Evolutionary conservation across 35 echinoderm and acorn worm species (phyloP).

Genomic region (Eucidaris tribuloides): DNA sequence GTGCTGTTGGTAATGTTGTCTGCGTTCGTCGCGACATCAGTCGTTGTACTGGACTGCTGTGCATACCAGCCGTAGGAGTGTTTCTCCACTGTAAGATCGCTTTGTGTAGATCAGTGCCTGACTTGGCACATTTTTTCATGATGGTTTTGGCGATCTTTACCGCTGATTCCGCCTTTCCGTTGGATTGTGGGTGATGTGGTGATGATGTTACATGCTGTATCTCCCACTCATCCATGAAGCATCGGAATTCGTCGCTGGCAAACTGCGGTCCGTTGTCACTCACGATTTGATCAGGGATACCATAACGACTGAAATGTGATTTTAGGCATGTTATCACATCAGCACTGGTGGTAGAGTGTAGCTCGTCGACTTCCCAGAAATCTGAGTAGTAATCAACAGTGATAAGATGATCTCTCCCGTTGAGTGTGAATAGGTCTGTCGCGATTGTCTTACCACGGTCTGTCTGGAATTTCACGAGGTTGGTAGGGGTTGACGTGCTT

Average conservation of each 20-base stretch:
- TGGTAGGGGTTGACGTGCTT: slow-evolving; percentile 50
- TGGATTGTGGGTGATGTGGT: neutral
- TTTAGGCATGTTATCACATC: slow-evolving; percentile 33
- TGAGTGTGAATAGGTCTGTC: too few species aligned
- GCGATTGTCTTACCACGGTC: too few species aligned
- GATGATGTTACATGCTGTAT: neutral
- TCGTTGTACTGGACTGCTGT: slow-evolving; percentile 58
- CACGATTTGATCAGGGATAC: neutral
- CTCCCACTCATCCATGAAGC: neutral
- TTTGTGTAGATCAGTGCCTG: slow-evolving; percentile 35
- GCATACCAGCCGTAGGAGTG: slow-evolving; percentile 39
- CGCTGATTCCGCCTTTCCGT: slow-evolving; percentile 52
- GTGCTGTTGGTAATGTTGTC: slow-evolving; percentile 45
- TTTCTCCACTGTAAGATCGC: slow-evolving; percentile 62
- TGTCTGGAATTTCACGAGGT: slow-evolving; percentile 23
- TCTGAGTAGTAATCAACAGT: slow-evolving; percentile 71
- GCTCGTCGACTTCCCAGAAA: slow-evolving; percentile 70
- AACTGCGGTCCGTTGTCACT: neutral
- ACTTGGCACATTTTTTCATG: neutral
- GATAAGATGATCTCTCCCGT: slow-evolving; percentile 31
- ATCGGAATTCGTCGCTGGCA: neutral
- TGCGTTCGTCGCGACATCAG: slow-evolving; percentile 35
- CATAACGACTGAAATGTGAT: neutral
- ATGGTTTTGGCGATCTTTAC: neutral
- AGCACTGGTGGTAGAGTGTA: neutral